Evolutionary conservation across 2,113 vertebrate species (phyloP), one percentile per base, ranked within the genome.

Genomic region (Proterorhinus semilunaris): DNA sequence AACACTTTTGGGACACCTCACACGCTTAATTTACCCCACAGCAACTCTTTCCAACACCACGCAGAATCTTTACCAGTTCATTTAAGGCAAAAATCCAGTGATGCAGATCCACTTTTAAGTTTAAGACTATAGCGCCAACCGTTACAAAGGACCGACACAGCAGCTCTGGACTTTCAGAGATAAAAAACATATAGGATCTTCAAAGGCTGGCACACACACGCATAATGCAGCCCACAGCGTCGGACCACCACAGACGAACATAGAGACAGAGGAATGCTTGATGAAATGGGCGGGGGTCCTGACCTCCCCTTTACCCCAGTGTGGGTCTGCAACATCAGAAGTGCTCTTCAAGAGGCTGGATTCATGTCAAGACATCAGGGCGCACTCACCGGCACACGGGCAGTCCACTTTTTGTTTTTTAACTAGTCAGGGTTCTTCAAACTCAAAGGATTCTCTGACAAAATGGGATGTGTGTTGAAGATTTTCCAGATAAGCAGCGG

Each of bases 351-450:
- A 81, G 63, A 27, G n/a, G 7, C 5, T 8, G 55, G 71, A 75
- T 72, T 69, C 81, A 82, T 71, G 74, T 53, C 75, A 66, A 62
- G 81, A 75, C 81, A 83, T 83, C 66, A 65, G 46, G 68, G 83
- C 83, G 69, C 65, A 76, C 57, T 83, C 73, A 79, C 81, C 76
- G 76, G 57, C 62, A 62, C 51, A 6, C 68, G 21, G 49, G 65
- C 51, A 44, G 54, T 21, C 6, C 59, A 66, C 73, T 59, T 21
- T 2, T 21, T 21, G 1, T 21, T 21, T 21, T 68, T 84, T 83
- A 84, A 87, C 89, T 82, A 87, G 81, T 82, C 59, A 1, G 43
- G 62, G 74, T 69, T 82, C 71, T 79, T 59, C 67, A 74, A 43
- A 5, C 27, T 36, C 27, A 36, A 36, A 36, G 27, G 27, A 3